Conservation (phyloP, 2,888 invertebrate species). For the Rutpela maculata region DNA sequence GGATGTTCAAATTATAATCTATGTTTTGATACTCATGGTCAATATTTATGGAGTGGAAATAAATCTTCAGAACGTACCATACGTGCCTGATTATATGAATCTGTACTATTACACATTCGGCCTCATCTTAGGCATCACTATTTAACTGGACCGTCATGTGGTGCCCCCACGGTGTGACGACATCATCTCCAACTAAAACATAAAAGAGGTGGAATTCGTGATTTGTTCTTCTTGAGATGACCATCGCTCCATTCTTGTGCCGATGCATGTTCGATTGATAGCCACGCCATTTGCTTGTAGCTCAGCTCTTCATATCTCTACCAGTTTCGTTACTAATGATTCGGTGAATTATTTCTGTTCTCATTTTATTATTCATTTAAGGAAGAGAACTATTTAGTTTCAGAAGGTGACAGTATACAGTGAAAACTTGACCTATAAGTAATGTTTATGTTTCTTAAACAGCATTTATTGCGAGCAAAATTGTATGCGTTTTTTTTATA, state of each 20-base stretch:
- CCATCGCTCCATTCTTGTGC: slow-evolving; percentile 18
- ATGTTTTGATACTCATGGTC: no score
- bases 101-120: neutral
- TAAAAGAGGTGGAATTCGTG: slow-evolving; percentile 41
- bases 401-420: no score
- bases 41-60: neutral
- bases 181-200: slow-evolving; percentile 31
- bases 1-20: no score
- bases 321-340: slow-evolving; percentile 16
- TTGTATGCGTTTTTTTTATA: no score
- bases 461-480: no score
- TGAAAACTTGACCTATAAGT: no score
- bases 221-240: slow-evolving; percentile 38
- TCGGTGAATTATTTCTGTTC: slow-evolving; percentile 2
- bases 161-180: slow-evolving; percentile 28
- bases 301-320: slow-evolving; percentile 34
- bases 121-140: neutral
- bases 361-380: neutral
- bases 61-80: neutral
- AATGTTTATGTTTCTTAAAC: no score
- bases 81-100: neutral
- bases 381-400: no score
- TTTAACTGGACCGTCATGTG: slow-evolving; percentile 12
- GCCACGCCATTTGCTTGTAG: slow-evolving; percentile 38
- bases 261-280: slow-evolving; percentile 27